Conservation (phyloP, 2,113 vertebrate genomes). For the Oophaga pumilio region DNA sequence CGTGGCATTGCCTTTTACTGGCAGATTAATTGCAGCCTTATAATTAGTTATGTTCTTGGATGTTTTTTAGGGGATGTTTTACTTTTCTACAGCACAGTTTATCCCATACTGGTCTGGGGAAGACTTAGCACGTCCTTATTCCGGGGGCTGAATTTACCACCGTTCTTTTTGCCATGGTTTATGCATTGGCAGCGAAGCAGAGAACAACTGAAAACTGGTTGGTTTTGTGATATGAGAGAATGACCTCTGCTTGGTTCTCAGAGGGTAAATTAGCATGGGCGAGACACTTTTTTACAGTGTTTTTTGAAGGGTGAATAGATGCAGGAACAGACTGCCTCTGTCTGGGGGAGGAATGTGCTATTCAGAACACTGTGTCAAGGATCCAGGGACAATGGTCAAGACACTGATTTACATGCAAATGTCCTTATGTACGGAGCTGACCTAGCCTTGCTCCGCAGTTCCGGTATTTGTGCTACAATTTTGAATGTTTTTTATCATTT, state of each 20-base stretch:
- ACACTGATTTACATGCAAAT: neutral
- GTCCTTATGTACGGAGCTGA: neutral
- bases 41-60: constrained; percentile 19
- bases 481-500: neutral
- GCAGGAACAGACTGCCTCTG: constrained; percentile 16
- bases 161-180: neutral
- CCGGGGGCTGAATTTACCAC: neutral
- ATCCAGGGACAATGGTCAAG: neutral
- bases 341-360: neutral
- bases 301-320: constrained; percentile 16
- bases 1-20: constrained; percentile 38
- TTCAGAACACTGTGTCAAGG: neutral
- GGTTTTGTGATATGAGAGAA: constrained; percentile 36
- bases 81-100: neutral
- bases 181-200: neutral
- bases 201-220: neutral
- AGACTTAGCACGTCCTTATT: neutral
- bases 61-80: neutral
- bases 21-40: constrained; percentile 28
- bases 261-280: neutral
- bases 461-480: neutral
- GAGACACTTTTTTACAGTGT: constrained; percentile 6
- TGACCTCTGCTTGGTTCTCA: constrained; percentile 26
- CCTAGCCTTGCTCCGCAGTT: neutral
- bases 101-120: too few species aligned